phyloP scores from a whole-genome alignment of 2,113 vertebrate genomes.

The Sciurus niger region DNA sequence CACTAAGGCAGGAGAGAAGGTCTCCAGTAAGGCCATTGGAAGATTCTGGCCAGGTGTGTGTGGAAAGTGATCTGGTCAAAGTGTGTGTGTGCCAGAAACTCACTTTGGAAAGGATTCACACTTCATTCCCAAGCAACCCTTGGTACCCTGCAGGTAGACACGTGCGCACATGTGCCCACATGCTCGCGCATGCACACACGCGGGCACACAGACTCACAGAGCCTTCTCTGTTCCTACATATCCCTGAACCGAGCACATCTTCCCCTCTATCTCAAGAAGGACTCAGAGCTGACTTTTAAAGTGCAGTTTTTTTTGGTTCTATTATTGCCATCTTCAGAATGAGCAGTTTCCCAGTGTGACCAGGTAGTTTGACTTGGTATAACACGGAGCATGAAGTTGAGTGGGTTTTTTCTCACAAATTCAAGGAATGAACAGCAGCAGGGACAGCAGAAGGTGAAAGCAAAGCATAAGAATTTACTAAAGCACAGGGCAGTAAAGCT shows the following conservation, averaged over 20 bases:
- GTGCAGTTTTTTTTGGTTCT: too few relatives aligned
- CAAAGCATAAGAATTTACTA: too few relatives aligned
- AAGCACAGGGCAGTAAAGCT: too few relatives aligned
- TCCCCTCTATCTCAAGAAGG: not conserved
- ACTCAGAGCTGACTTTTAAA: not conserved
- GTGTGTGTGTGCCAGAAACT: not conserved
- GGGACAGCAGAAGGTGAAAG: too few relatives aligned
- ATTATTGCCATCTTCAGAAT: not conserved
- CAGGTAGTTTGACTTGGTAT: not conserved
- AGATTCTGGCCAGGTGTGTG: not conserved
- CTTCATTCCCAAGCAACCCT: not conserved
- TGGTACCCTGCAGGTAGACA: not conserved
- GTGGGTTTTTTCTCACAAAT: too few relatives aligned
- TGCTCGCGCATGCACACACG: too few relatives aligned
- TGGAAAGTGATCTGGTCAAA: not conserved
- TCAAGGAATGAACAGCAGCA: too few relatives aligned
- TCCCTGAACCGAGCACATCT: not conserved
- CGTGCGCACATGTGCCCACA: accelerated
- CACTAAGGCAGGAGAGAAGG: not conserved
- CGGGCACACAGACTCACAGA: accelerated
- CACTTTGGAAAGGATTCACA: not conserved
- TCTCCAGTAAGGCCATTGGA: not conserved
- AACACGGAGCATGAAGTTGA: too few relatives aligned
- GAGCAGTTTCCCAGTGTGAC: not conserved
- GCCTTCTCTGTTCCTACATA: not conserved